Conservation (phyloP, 2,113 vertebrate genomes). For the Pteropus alecto region DNA sequence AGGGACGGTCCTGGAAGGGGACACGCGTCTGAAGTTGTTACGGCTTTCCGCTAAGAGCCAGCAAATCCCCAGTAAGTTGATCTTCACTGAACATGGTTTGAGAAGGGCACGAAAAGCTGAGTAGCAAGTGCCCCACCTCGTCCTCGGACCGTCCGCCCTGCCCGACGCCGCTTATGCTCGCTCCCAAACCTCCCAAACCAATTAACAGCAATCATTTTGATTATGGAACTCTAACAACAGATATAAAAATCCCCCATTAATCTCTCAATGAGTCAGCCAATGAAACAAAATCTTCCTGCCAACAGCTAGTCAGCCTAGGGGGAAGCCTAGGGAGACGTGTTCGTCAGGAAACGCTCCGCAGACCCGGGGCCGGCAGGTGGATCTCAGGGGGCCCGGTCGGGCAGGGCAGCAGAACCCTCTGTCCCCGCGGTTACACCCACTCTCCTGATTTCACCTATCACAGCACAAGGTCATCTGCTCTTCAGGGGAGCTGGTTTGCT, state of each 20-base stretch:
- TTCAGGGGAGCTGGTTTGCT: too few species aligned
- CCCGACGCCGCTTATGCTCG: background rate
- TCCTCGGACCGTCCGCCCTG: background rate
- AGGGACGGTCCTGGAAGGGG: background rate
- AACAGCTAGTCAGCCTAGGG: background rate
- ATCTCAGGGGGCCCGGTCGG: too few species aligned
- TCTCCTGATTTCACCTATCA: background rate
- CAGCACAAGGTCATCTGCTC: background rate
- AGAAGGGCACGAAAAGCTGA: background rate
- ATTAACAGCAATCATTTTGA: background rate
- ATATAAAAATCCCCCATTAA: slow-evolving; percentile 7
- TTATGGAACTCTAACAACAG: slow-evolving; percentile 29
- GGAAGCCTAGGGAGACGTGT: background rate
- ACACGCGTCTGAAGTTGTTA: background rate
- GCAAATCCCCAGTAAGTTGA: background rate
- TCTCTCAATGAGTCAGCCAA: slow-evolving; percentile 3
- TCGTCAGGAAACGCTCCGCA: background rate
- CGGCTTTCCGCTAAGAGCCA: background rate
- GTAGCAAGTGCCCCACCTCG: accelerated
- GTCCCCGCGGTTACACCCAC: background rate
- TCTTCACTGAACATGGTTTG: background rate
- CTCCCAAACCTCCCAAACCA: background rate
- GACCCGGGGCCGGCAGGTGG: background rate
- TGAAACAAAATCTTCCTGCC: background rate
- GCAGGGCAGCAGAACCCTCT: background rate